Evolutionary conservation across 2,888 invertebrate species (phyloP), one percentile per base, ranked within the genome.

Genomic region (Physocephala rufipes): DNA sequence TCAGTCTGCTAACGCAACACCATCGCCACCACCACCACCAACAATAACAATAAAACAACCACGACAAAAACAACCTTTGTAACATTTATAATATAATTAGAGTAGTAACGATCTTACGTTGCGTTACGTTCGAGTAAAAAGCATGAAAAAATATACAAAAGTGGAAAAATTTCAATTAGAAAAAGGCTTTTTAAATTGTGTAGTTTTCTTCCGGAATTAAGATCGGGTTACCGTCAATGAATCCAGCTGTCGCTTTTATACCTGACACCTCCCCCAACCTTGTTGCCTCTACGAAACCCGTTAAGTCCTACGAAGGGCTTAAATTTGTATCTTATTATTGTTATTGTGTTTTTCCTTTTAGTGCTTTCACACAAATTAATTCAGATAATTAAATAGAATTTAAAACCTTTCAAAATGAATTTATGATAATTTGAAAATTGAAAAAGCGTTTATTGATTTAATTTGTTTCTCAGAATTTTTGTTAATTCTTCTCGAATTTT

Each of bases 1-100:
- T 66, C 66, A 53, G 66, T 66, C 36, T 36, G 66, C 51, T 53
- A 53, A 55, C 55, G 21, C 36, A 21, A 36, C 21, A 36, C n/a
- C 36, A 66, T 61, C 21, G 19, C n/a, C 24, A 71, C 4, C 45
- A 24, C n/a, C 47, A 59, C 0, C 47, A 13, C 5, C 64, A 49
- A 65, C 36, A n/a, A 59, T 4, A 70, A 21, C 53, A 67, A 53
- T 43, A 21, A 66, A 66, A 30, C 36, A 51, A 51, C 2, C n/a
- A 51, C n/a, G 19, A 51, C 51, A 7, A 51, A 51, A 51, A 19
- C 24, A n/a, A 53, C 53, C 19, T 53, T 24, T 9, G 36, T 36
- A 36, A 36, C 36, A 36, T 36, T 4, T 7, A 36, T 36, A 36
- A 36, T 9, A 36, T 36, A 36, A 36, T 36, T 7, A 4, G 36